These are phyloP conservation scores for Hemibagrus guttatus DNA, from an alignment of 2,797 vertebrate species.

Conservation along the genomic window DNA sequence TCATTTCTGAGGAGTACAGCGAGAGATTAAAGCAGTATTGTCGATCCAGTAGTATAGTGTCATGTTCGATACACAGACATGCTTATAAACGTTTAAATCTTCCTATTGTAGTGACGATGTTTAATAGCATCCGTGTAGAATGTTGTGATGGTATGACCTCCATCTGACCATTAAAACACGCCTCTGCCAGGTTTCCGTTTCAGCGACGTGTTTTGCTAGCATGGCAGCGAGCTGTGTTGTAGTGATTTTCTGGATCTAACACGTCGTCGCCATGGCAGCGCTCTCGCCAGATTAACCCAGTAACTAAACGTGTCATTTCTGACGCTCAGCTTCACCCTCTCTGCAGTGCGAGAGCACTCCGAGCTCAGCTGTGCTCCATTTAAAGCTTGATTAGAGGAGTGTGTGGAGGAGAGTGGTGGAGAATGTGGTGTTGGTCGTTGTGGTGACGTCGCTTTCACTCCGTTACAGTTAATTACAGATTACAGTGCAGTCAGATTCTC, in stretches of 20 bases:
- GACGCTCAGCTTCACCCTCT: background rate
- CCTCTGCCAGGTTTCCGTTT: background rate
- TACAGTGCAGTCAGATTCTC: background rate
- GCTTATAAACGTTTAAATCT: background rate
- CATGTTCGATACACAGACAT: background rate
- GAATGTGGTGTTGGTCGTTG: background rate
- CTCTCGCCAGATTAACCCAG: background rate
- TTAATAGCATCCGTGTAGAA: background rate
- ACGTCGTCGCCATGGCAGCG: background rate
- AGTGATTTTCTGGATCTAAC: background rate
- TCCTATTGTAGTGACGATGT: background rate
- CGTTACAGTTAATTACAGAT: background rate
- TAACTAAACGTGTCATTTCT: slow-evolving; percentile 27
- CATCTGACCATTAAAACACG: background rate
- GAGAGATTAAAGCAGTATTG: no score
- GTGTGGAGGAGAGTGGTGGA: background rate
- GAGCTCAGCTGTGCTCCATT: background rate
- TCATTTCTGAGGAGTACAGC: background rate
- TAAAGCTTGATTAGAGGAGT: background rate
- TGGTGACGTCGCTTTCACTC: background rate
- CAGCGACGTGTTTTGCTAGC: background rate
- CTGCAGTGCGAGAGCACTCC: background rate
- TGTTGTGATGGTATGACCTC: background rate
- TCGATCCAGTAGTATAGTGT: background rate
- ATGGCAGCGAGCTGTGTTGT: background rate